Percentiles rank a stretch among this genome's conserved stretches.
These are phyloP conservation scores for Helogale parvula DNA, from an alignment of 2,113 vertebrate species.

Conservation along the genomic window DNA sequence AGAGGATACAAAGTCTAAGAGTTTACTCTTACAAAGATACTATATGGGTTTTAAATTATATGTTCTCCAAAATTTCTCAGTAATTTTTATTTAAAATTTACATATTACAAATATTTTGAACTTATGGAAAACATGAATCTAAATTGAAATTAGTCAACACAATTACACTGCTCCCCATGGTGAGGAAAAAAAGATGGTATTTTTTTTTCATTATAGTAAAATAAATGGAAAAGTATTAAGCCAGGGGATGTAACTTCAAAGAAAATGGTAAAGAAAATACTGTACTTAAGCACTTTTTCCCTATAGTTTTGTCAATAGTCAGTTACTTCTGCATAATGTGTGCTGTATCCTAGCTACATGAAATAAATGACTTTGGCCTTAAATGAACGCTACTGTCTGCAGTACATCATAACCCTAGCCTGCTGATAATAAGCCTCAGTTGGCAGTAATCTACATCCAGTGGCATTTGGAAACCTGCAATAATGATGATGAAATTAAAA, in stretches of 20 bases:
- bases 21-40: background rate
- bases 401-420: background rate
- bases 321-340: conserved; percentile 41
- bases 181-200: background rate
- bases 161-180: background rate
- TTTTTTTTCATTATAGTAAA: conserved; percentile 22
- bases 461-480: conserved; percentile 78
- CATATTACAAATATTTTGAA: conserved; percentile 22
- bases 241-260: conserved; percentile 1
- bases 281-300: background rate
- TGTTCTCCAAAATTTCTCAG: background rate
- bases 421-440: conserved; percentile 57
- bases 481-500: conserved; percentile 82
- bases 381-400: background rate
- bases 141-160: conserved; percentile 40
- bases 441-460: conserved; percentile 68
- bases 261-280: background rate
- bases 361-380: conserved; percentile 60
- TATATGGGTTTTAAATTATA: background rate
- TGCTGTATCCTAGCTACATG: background rate
- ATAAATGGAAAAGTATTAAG: conserved; percentile 11
- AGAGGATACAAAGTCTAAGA: background rate
- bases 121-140: background rate
- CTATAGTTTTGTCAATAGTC: conserved; percentile 51
- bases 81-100: conserved; percentile 26